Conservation (phyloP, 2,888 invertebrate species). For the Mimumesa dahlbomi region DNA sequence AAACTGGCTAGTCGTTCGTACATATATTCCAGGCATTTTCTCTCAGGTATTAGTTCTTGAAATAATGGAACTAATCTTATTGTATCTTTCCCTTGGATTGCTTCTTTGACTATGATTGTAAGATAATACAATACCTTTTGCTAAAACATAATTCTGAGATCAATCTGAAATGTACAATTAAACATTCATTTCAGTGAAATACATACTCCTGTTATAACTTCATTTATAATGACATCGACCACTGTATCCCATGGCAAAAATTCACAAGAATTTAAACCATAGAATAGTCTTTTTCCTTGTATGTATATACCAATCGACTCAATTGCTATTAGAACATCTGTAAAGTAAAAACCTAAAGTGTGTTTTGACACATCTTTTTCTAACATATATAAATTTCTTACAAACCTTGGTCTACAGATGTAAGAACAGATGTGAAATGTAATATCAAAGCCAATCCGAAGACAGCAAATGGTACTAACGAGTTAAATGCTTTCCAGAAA, state of each 20-base stretch:
- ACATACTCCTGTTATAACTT: constrained; percentile 77
- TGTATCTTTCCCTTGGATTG: constrained; percentile 63
- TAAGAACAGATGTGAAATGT: constrained; percentile 58
- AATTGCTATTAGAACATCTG: constrained; percentile 74
- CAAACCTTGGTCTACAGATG: constrained; percentile 68
- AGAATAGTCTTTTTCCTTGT: constrained; percentile 63
- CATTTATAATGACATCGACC: constrained; percentile 77
- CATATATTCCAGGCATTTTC: constrained; percentile 80
- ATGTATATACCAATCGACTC: constrained; percentile 77
- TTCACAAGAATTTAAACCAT: constrained; percentile 62
- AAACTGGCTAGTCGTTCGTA: constrained; percentile 75
- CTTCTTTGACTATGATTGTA: constrained; percentile 73
- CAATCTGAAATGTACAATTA: background rate
- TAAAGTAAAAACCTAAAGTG: constrained; percentile 43
- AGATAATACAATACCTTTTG: constrained; percentile 77
- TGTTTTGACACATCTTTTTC: background rate
- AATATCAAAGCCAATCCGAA: constrained; percentile 50
- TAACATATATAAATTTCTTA: constrained; percentile 18
- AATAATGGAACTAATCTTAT: constrained; percentile 76
- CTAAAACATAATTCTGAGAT: constrained; percentile 59
- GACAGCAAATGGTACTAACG: constrained; percentile 34
- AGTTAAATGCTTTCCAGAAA: constrained; percentile 52
- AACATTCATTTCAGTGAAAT: background rate
- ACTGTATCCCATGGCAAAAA: constrained; percentile 77
- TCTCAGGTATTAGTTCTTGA: constrained; percentile 74